Evolutionary conservation across 53 echinoderm and acorn worm genomes (phyloP), one percentile per base, ranked within the genome.

Genomic region (Actinopyga echinites): DNA sequence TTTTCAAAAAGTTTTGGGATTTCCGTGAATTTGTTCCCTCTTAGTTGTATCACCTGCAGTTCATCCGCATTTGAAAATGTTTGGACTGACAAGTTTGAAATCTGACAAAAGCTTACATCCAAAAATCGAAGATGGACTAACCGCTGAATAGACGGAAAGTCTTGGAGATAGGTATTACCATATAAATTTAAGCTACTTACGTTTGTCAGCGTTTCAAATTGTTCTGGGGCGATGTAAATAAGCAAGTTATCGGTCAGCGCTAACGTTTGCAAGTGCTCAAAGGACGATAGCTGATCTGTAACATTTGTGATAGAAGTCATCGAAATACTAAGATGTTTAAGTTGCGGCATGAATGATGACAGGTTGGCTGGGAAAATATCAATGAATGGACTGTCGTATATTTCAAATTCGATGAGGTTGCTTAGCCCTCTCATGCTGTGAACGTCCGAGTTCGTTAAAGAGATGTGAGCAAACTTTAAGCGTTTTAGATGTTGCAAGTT

Each of bases 301-400:
- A 74, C 45, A 3, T 25, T 49, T 10, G 28, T 44, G 17, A 74
- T 53, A 17, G 43, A 44, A 24, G 75, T 74, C 53, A 74, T 23
- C 1, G 75, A 45, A 13, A 74, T 52, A 26, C 49, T 52, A 10
- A 74, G 25, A 74, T 74, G 30, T 10, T 12, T 13, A 52, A 74
- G 75, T 2, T 74, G 25, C 3, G 75, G 75, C 75, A 74, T 74
- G 29, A 5, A 74, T 26, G 22, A 23, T 15, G 75, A 74, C 20
- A 74, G n/a, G 15, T 13, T n/a, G 19, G 30, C n/a, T 24, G 75
- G 75, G 17, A 74, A 29, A 21, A 26, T 6, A 30, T 74, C 28
- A 11, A 74, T 22, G 12, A 30, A 30, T 53, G n/a, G 49, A 25
- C 75, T 74, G 30, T 74, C 53, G 53, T 45, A 74, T 44, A 74